Conservation (phyloP, 2,797 vertebrate species). For the Typhlichthys subterraneus region DNA sequence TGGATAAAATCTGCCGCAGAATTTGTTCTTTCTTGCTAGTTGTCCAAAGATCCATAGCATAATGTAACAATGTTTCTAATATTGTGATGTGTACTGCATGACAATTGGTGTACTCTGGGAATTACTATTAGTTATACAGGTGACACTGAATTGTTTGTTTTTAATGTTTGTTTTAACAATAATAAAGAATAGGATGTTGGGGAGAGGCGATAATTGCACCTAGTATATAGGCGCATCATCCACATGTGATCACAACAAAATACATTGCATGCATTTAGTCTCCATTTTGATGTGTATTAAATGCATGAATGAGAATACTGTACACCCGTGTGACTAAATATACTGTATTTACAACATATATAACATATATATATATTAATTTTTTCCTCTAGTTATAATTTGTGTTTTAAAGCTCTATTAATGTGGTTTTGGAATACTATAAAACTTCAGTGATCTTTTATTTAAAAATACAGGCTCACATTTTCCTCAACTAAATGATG, state of each 20-base stretch:
- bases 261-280: slow-evolving; percentile 45
- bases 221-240: not conserved
- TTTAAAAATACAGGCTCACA: not conserved
- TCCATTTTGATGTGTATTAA: slow-evolving; percentile 35
- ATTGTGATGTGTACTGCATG: slow-evolving; percentile 26
- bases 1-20: too few relatives aligned
- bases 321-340: not conserved
- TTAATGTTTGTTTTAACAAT: not conserved
- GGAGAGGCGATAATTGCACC: not conserved
- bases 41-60: too few relatives aligned
- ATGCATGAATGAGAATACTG: slow-evolving; percentile 49
- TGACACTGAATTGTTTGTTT: not conserved
- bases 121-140: not conserved
- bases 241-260: not conserved
- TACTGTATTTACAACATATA: too few relatives aligned
- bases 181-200: not conserved
- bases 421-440: not conserved
- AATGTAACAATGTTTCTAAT: slow-evolving; percentile 5
- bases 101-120: not conserved
- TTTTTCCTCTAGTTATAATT: not conserved
- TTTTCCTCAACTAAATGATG: not conserved
- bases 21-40: too few relatives aligned
- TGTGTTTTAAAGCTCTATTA: not conserved
- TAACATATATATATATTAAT: too few relatives aligned
- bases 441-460: too few relatives aligned